Conservation (phyloP, 1,140 invertebrate genomes). For the Bombus vancouverensis region DNA sequence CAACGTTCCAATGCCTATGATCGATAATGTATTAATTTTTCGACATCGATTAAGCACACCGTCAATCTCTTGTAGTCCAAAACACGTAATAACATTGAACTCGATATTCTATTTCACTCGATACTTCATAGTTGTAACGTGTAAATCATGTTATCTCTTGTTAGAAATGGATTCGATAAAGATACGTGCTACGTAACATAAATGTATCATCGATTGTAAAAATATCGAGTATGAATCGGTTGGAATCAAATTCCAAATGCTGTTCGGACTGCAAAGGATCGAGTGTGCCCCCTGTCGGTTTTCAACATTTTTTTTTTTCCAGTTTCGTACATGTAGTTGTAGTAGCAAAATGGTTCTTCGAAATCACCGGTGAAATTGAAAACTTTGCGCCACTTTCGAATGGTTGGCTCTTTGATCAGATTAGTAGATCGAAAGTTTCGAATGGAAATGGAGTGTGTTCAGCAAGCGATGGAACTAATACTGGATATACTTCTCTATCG, state of each 20-base stretch:
- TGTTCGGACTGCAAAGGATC: too few relatives aligned
- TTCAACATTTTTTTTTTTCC: too few relatives aligned
- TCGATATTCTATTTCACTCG: background rate
- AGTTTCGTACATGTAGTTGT: background rate
- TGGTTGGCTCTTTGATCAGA: background rate
- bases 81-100: too few relatives aligned
- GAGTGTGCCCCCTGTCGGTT: too few relatives aligned
- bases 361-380: background rate
- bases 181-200: background rate
- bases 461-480: background rate
- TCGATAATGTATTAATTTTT: background rate
- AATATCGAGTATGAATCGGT: background rate
- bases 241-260: too few relatives aligned
- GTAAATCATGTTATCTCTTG: background rate
- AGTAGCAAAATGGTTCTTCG: background rate
- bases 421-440: background rate
- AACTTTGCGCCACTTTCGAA: background rate
- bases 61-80: too few relatives aligned
- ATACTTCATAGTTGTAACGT: background rate
- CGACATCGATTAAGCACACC: background rate
- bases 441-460: background rate
- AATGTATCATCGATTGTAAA: background rate
- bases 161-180: background rate
- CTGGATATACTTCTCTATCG: background rate
- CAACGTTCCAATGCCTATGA: background rate